phyloP scores from a whole-genome alignment of 2,888 invertebrate genomes.

The Nephrocerus scutellatus region DNA sequence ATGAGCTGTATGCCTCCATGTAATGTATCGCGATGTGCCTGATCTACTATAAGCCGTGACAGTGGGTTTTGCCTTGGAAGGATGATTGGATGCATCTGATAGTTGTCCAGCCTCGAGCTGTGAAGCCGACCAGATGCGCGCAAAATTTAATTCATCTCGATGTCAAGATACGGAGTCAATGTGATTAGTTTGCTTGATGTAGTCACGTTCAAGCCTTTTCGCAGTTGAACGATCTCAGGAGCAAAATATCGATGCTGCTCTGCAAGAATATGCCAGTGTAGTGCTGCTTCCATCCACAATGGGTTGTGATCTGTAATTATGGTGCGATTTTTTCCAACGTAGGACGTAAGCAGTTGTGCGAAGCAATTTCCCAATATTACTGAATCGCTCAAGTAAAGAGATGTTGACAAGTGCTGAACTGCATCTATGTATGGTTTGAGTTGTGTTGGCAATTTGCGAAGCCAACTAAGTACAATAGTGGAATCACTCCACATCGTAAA shows the following conservation, averaged over 20 bases:
- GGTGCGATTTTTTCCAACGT: slow-evolving; percentile 8
- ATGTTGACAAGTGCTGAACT: neutral
- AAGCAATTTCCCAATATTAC: slow-evolving; percentile 1
- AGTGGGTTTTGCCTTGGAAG: slow-evolving; percentile 4
- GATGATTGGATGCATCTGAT: slow-evolving; percentile 6
- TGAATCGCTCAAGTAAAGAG: slow-evolving; percentile 3
- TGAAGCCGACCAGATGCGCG: slow-evolving; percentile 2
- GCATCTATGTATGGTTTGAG: slow-evolving; percentile 10
- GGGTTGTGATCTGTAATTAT: slow-evolving; percentile 1
- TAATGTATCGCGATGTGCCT: neutral
- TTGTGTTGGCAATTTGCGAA: slow-evolving; percentile 7
- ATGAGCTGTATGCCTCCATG: slow-evolving; percentile 9
- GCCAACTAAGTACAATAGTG: slow-evolving; percentile 8
- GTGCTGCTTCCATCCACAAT: slow-evolving; percentile 4
- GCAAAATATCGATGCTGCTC: too few relatives aligned
- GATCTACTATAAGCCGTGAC: slow-evolving; percentile 3
- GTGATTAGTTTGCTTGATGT: slow-evolving; percentile 2
- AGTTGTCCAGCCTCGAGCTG: neutral
- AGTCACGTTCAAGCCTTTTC: slow-evolving; percentile 2
- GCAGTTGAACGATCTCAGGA: slow-evolving; percentile 2
- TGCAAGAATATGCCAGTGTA: slow-evolving; percentile 6
- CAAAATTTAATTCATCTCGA: neutral
- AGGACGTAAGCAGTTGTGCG: slow-evolving; percentile 4
- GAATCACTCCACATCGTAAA: slow-evolving; percentile 9
- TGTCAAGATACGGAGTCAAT: slow-evolving; percentile 1